phyloP scores from a whole-genome alignment of 2,888 invertebrate species.

The Drosophila pseudotalamancana region DNA sequence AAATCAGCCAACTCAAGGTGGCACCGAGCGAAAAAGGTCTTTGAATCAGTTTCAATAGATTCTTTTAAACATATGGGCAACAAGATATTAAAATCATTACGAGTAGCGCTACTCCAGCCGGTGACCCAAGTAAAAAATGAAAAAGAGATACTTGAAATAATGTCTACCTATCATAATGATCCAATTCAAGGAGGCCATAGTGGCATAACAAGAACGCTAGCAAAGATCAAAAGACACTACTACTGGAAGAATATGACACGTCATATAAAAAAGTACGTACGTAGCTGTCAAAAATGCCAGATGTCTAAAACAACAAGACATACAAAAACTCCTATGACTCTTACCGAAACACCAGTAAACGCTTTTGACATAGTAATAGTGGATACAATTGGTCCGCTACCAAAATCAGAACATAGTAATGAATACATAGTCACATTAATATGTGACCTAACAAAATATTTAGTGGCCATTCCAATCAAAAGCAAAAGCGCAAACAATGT shows the following conservation, averaged over 20 bases:
- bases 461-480: too few species aligned
- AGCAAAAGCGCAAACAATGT: too few species aligned
- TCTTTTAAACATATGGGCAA: too few species aligned
- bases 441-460: too few species aligned
- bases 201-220: not conserved
- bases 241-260: conserved; percentile 2
- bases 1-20: too few species aligned
- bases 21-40: too few species aligned
- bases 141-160: too few species aligned
- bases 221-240: not conserved
- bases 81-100: conserved; percentile 3
- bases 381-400: conserved; percentile 8
- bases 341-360: conserved; percentile 3
- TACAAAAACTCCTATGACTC: not conserved
- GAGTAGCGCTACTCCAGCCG: conserved; percentile 11
- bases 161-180: too few species aligned
- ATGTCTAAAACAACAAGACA: not conserved
- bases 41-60: too few species aligned
- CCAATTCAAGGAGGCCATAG: not conserved
- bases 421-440: too few species aligned
- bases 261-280: not conserved
- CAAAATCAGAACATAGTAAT: not conserved
- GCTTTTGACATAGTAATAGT: conserved; percentile 7
- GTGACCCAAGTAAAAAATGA: conserved; percentile 8
- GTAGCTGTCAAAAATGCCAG: not conserved